These are phyloP conservation scores for Hipposideros larvatus DNA, from an alignment of 2,797 vertebrate genomes.

Conservation along the genomic window DNA sequence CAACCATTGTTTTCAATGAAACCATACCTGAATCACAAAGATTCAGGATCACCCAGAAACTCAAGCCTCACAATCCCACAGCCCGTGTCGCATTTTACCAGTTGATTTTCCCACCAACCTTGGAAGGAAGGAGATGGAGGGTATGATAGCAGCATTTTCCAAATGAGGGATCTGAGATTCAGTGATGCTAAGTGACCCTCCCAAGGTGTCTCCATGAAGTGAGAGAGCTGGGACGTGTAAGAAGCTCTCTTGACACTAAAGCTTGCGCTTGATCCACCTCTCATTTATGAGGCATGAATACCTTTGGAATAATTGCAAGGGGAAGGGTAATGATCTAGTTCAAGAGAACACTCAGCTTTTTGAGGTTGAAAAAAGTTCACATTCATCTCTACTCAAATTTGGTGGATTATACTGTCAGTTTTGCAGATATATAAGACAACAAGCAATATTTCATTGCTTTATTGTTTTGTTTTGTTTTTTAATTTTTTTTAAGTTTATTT, in stretches of 20 bases:
- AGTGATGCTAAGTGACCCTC: neutral
- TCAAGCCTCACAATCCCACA: neutral
- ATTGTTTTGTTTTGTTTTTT: neutral
- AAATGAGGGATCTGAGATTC: neutral
- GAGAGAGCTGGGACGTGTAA: neutral
- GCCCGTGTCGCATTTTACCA: neutral
- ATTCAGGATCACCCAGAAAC: neutral
- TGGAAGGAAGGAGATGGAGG: neutral
- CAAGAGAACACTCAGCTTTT: neutral
- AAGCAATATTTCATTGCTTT: neutral
- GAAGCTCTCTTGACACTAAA: neutral
- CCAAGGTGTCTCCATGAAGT: neutral
- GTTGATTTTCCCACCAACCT: too few relatives aligned
- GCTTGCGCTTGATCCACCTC: neutral
- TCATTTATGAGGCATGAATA: neutral
- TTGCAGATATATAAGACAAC: neutral
- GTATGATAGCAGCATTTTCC: neutral
- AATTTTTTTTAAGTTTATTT: too few relatives aligned
- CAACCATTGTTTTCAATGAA: neutral
- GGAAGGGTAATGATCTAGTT: neutral
- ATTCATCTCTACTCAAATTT: neutral
- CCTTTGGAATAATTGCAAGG: neutral
- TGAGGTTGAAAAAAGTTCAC: neutral
- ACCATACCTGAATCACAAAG: neutral
- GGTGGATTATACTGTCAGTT: neutral